phyloP scores from a whole-genome alignment of 1,140 invertebrate species.

The Lucilia sericata region DNA sequence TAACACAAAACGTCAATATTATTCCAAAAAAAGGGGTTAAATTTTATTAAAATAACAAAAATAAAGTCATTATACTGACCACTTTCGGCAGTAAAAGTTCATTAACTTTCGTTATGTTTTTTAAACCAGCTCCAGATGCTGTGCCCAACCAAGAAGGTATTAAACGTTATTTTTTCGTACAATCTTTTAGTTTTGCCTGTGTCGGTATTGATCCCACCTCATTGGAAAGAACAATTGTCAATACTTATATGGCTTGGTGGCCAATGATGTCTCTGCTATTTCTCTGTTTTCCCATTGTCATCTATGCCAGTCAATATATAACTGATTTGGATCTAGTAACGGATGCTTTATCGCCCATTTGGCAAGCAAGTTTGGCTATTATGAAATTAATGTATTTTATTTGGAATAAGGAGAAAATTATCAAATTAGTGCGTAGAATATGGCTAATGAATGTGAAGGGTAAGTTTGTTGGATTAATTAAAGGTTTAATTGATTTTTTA shows the following conservation, averaged over 20 bases:
- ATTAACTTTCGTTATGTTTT: neutral
- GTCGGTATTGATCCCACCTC: neutral
- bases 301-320: neutral
- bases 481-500: too few relatives aligned
- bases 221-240: neutral
- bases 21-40: neutral
- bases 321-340: neutral
- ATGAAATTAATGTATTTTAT: neutral
- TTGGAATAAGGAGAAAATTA: neutral
- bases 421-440: neutral
- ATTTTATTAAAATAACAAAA: neutral
- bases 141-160: neutral
- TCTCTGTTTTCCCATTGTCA: neutral
- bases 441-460: neutral
- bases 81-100: neutral
- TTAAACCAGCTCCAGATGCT: neutral
- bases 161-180: neutral
- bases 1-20: neutral
- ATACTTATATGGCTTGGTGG: neutral
- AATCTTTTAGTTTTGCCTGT: neutral
- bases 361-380: neutral
- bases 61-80: neutral
- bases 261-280: neutral
- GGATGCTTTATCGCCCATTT: slow-evolving; percentile 1
- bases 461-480: neutral